Percentiles rank a stretch among this genome's conserved stretches.
Conservation (phyloP, 2,797 vertebrate species). For the Sphenodon punctatus region DNA sequence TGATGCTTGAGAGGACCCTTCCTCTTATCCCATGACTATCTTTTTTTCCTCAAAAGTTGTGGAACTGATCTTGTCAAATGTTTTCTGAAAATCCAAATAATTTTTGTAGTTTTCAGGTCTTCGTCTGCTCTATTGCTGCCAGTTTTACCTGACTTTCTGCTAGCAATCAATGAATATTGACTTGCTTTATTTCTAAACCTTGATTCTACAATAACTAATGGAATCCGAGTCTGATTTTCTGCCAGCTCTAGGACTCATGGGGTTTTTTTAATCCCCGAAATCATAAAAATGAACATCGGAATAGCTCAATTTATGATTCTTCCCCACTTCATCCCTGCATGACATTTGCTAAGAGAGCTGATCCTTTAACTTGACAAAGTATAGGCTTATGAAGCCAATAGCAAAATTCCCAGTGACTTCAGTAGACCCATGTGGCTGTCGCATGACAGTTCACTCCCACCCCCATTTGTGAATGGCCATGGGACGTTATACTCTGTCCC, state of each 20-base stretch:
- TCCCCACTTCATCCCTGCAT: neutral
- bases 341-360: neutral
- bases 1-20: too few relatives aligned
- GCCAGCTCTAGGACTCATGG: neutral
- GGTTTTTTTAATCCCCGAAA: neutral
- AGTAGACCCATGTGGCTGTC: too few relatives aligned
- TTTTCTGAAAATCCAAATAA: too few relatives aligned
- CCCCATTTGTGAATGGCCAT: too few relatives aligned
- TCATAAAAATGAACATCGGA: neutral
- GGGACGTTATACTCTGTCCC: neutral
- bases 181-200: neutral
- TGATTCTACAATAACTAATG: neutral
- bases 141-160: neutral
- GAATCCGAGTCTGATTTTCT: neutral
- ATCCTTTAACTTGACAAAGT: neutral
- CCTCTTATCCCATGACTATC: too few relatives aligned
- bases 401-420: too few relatives aligned
- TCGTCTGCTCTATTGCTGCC: slow-evolving; percentile 14
- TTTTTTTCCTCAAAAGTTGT: too few relatives aligned
- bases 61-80: too few relatives aligned
- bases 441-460: too few relatives aligned
- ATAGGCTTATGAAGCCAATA: too few relatives aligned
- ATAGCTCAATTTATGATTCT: neutral
- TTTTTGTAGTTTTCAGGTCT: too few relatives aligned
- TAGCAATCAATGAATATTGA: neutral